Evolutionary conservation across 2,888 invertebrate genomes (phyloP).

Genomic region (Diadegma fenestrale): DNA sequence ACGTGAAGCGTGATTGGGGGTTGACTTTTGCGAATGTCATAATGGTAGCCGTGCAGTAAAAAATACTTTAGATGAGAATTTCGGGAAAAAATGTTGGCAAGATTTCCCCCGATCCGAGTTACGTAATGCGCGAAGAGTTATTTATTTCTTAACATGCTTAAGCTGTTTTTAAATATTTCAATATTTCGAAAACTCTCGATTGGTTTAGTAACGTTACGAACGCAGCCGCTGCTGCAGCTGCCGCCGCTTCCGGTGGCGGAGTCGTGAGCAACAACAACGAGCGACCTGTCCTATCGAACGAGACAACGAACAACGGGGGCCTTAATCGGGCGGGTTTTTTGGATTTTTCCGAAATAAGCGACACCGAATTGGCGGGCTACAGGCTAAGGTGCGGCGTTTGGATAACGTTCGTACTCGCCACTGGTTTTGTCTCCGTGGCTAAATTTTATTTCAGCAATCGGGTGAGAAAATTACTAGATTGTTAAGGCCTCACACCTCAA

Average conservation of each 20-base stretch:
- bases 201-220: constrained; percentile 77
- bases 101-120: constrained; percentile 2
- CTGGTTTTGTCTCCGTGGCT: constrained; percentile 89
- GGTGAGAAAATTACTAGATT: constrained; percentile 80
- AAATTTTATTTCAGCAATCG: constrained; percentile 91
- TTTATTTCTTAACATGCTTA: not conserved
- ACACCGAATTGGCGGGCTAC: constrained; percentile 87
- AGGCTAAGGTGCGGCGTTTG: constrained; percentile 88
- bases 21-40: not conserved
- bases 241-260: constrained; percentile 53
- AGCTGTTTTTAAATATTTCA: constrained; percentile 24
- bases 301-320: constrained; percentile 72
- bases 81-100: not conserved
- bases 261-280: constrained; percentile 69
- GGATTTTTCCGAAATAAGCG: constrained; percentile 89
- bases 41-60: not conserved
- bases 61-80: not conserved
- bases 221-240: constrained; percentile 67
- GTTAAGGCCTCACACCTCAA: not conserved
- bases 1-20: constrained; percentile 17
- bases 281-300: constrained; percentile 75
- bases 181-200: constrained; percentile 28
- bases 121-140: constrained; percentile 7
- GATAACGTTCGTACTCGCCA: constrained; percentile 89
- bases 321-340: constrained; percentile 74